A percentile compares a stretch with the other conserved stretches of the same genome.
These are phyloP conservation scores for chimpanzee (Pan troglodytes) DNA, from an alignment of 2,113 vertebrate species.

Conservation along the genomic window DNA sequence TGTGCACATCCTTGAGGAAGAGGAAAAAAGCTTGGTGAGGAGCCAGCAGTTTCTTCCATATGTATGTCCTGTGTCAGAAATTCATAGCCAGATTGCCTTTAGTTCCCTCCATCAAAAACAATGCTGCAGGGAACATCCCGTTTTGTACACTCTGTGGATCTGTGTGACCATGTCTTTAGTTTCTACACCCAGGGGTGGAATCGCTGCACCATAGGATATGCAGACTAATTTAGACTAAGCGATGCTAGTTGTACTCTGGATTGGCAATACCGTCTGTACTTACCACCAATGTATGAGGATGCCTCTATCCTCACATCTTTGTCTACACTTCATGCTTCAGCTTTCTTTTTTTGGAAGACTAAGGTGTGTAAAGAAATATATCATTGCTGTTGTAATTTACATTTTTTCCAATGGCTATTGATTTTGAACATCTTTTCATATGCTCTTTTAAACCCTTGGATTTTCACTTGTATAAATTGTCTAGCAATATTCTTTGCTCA, in stretches of 20 bases:
- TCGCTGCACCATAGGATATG: background rate
- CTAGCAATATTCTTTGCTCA: background rate
- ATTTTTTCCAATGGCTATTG: background rate
- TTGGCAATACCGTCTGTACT: background rate
- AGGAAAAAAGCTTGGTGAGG: background rate
- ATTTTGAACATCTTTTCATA: background rate
- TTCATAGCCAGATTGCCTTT: background rate
- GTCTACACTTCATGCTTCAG: background rate
- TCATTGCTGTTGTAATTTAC: background rate
- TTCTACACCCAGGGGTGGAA: background rate
- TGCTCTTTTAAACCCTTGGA: background rate
- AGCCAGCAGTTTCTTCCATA: background rate
- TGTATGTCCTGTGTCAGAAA: background rate
- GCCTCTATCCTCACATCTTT: background rate
- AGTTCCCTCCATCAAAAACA: background rate
- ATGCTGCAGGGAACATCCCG: background rate
- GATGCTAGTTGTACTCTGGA: background rate
- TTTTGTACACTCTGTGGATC: background rate
- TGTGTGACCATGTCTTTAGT: background rate
- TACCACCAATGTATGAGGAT: background rate
- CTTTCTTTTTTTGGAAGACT: background rate
- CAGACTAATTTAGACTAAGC: background rate
- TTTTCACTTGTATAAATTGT: background rate
- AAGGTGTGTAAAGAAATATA: background rate
- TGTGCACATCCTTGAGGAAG: background rate